Evolutionary conservation across 1,140 invertebrate genomes (phyloP).

Genomic region (Procambarus clarkii): DNA sequence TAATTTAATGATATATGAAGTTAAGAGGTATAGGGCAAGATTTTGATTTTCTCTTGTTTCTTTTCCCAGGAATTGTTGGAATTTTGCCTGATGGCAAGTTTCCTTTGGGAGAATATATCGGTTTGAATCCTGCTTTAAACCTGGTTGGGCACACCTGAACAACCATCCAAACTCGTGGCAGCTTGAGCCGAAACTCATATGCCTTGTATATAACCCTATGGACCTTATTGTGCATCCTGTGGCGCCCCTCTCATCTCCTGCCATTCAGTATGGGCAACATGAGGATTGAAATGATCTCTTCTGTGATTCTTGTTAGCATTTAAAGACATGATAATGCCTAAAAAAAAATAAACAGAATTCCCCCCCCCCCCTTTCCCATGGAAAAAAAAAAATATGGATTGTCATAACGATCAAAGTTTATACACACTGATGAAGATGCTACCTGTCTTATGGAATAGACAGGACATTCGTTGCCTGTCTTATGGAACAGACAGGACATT

Average conservation of each 20-base stretch:
- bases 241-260: slow-evolving; percentile 39
- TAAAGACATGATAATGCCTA: neutral
- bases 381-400: neutral
- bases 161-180: slow-evolving; percentile 1
- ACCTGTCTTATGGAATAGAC: no score
- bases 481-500: no score
- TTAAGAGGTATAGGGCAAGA: slow-evolving; percentile 32
- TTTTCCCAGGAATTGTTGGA: slow-evolving; percentile 72
- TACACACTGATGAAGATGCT: neutral
- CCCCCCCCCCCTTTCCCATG: neutral
- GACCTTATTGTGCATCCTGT: slow-evolving; percentile 41
- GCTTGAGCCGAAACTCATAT: slow-evolving; percentile 33
- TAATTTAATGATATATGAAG: slow-evolving; percentile 33
- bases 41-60: slow-evolving; percentile 65
- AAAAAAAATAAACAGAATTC: slow-evolving; percentile 13
- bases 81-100: slow-evolving; percentile 71
- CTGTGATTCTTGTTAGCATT: slow-evolving; percentile 22
- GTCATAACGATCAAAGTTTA: neutral
- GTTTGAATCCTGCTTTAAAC: slow-evolving; percentile 67
- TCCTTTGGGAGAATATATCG: slow-evolving; percentile 71
- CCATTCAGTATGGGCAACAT: slow-evolving; percentile 35
- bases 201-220: slow-evolving; percentile 62
- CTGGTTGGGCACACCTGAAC: slow-evolving; percentile 67
- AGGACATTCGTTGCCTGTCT: no score
- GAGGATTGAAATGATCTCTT: slow-evolving; percentile 21